Base-by-base conservation (phyloP, 2,113 vertebrate species). In the Dinomys branickii region DNA sequence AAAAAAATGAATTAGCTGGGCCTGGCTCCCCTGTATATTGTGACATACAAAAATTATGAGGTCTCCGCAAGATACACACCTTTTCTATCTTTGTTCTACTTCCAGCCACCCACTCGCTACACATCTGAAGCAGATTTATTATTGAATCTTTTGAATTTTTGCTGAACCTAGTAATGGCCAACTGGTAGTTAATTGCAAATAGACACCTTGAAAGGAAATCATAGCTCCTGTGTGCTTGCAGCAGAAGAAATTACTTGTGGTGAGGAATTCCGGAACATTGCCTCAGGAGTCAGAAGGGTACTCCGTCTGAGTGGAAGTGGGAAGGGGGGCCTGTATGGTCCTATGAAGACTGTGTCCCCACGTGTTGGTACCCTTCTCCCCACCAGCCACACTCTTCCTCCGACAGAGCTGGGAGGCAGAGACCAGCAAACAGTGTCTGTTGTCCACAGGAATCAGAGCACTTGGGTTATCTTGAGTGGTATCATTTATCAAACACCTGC, bases 131-230 rank as follows among this genome's bases (percentile, higher is more conserved):
- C 38, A 77, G 28, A 67, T 20, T 90, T 44, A 19, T 88, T 67
- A 41, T n/a, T 84, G 33, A 94, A 80, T 84, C 56, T 77, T 84
- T 17, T 38, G 26, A 88, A 54, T 96, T 28, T 95, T 82, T 91
- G 52, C 13, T 17, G 13, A 94, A 81, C 78, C 65, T 33, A 19
- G n/a, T 89, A 58, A 33, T 50, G 14, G 20, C 58, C 86, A 59
- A 73, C 78, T 85, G 47, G 41, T 82, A 59, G 85, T 81, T 89
- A 88, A 73, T 86, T 47, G 88, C 26, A 65, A 87, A 38, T 6
- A 28, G 41, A 56, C 65, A 80, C 30, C 58, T 90, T 63, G 50
- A 94, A 58, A 88, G 54, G 52, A 94, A 85, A 88, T 35, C 33
- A 50, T 52, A n/a, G 82, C 7, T 28, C 71, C 44, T 86, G 52